A percentile compares a stretch with the other conserved stretches of the same genome.
phyloP scores from a whole-genome alignment of 2,888 invertebrate genomes.

The Chromoteleia sp. region DNA sequence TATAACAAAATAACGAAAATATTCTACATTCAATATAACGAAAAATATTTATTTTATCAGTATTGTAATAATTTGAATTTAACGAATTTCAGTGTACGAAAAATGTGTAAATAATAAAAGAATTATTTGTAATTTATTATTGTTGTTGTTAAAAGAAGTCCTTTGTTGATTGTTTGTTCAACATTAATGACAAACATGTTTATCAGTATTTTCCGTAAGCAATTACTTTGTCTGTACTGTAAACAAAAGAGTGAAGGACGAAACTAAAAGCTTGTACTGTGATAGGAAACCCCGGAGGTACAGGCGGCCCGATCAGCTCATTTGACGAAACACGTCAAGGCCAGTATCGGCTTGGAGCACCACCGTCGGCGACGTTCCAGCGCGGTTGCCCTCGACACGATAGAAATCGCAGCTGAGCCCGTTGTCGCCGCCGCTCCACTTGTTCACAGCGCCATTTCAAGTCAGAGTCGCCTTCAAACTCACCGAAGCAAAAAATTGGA shows the following conservation, averaged over 20 bases:
- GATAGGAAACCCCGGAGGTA: constrained; percentile 11
- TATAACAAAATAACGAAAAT: too few species aligned
- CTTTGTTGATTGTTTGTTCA: too few species aligned
- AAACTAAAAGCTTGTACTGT: neutral
- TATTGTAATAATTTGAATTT: too few species aligned
- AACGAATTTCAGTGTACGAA: too few species aligned
- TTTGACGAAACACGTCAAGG: constrained; percentile 27
- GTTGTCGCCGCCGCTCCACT: constrained; percentile 1
- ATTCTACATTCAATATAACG: too few species aligned
- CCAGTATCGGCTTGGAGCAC: constrained; percentile 21
- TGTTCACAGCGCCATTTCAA: constrained; percentile 2
- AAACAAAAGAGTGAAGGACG: constrained; percentile 22
- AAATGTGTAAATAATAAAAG: too few species aligned
- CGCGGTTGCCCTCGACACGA: constrained; percentile 8
- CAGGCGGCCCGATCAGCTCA: constrained; percentile 6
- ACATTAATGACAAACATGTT: neutral
- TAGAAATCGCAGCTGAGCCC: constrained; percentile 8
- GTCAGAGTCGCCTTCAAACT: neutral
- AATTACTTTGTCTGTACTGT: neutral
- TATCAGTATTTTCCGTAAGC: neutral
- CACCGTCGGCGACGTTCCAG: constrained; percentile 9
- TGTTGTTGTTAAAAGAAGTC: too few species aligned
- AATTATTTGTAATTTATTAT: too few species aligned
- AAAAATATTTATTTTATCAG: too few species aligned
- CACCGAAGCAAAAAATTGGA: constrained; percentile 1